Evolutionary conservation across 2,797 vertebrate species (phyloP), one percentile per base, ranked within the genome.

Genomic region (Pogoniulus pusillus): DNA sequence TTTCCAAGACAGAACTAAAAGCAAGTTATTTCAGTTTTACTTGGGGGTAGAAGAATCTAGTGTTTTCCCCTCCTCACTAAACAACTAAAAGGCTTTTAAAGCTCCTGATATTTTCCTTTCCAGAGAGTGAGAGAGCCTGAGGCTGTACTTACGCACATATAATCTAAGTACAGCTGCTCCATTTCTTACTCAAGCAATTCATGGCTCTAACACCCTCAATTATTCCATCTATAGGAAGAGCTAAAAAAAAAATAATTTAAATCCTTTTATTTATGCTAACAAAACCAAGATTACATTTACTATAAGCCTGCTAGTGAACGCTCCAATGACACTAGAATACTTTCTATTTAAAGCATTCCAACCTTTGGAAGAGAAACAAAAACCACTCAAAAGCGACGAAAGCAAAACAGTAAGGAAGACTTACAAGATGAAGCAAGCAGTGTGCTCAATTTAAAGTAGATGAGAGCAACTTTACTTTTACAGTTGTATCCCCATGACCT

Each of bases 301-400:
- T 53, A 27, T 81, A 88, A 93, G 93, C 79, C 95, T 84, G 92
- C 92, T 93, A 91, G 87, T 17, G 5, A 96, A 90, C 0, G 16
- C 74, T 94, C 95, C 97, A 96, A 95, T 7, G 58, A 95, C 88
- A 95, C 85, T 53, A 96, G 95, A 96, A 95, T 78, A 90, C 94
- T 96, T 86, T 86, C 76, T 66, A 92, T 89, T 96, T 96, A 95
- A 97, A 96, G 93, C 94, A 96, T 86, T 95, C 96, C 93, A 92
- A 83, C 82, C 91, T 95, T 75, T 95, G 93, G 95, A 93, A 94
- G 74, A 88, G 43, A 85, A 84, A 96, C 93, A 91, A 93, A 87
- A 87, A 94, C 9, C 81, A 87, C 79, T 93, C 58, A 4, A 84
- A 95, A 95, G 81, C 78, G 69, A 86, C 3, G 20, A 90, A 87